Percentiles rank a stretch among this genome's conserved stretches.
phyloP scores from a whole-genome alignment of 1,140 invertebrate genomes.

The Epicauta chinensis region DNA sequence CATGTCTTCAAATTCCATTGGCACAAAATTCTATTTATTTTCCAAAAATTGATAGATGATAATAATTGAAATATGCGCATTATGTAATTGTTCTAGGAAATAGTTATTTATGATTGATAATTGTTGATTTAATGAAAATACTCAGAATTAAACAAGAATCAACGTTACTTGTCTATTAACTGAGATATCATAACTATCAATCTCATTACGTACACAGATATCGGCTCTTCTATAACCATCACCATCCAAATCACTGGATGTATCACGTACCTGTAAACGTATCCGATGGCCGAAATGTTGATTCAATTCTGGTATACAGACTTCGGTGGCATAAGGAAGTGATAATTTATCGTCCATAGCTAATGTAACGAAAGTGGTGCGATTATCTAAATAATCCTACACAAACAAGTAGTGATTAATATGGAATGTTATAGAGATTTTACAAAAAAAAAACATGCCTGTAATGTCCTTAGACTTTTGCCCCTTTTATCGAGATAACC shows the following conservation, averaged over 20 bases:
- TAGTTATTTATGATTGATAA: background rate
- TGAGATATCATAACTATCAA: constrained; percentile 47
- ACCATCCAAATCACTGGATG: constrained; percentile 39
- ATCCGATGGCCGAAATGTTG: constrained; percentile 45
- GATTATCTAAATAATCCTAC: constrained; percentile 48
- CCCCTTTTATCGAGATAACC: constrained; percentile 42
- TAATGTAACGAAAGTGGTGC: constrained; percentile 45
- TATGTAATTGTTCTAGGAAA: no score
- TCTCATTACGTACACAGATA: constrained; percentile 48
- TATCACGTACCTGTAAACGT: constrained; percentile 41
- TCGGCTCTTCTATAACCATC: constrained; percentile 43
- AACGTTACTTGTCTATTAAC: constrained; percentile 44
- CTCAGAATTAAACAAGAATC: constrained; percentile 30
- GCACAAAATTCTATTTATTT: no score
- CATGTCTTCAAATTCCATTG: no score
- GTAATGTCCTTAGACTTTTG: constrained; percentile 44
- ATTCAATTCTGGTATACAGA: constrained; percentile 49
- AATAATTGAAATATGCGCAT: no score
- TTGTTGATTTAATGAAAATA: background rate
- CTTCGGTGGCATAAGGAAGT: constrained; percentile 43
- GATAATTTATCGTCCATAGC: constrained; percentile 43
- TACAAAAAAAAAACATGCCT: constrained; percentile 37
- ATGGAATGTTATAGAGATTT: background rate
- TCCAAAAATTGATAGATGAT: no score
- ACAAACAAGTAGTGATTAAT: constrained; percentile 8